Evolutionary conservation across 1,140 invertebrate species (phyloP), one percentile per base, ranked within the genome.

Genomic region (Campoletis sonorensis): DNA sequence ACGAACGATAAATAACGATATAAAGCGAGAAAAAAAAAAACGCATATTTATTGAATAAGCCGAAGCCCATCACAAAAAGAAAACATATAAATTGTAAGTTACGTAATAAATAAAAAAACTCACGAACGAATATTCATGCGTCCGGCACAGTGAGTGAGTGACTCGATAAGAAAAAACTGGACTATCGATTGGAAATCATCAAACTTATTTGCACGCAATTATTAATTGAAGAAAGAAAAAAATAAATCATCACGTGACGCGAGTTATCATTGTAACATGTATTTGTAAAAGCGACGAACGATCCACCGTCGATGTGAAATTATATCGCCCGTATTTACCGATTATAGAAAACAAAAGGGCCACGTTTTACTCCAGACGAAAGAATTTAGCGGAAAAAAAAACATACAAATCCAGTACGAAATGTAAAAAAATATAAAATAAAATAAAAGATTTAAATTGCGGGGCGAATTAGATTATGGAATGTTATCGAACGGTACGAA

Each of bases 41-140:
- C n/a, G 54, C 54, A 58, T 58, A 58, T 23, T 58, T 58, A 58
- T 58, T n/a, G 21, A 58, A 58, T 58, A 58, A 58, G 54, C 54
- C 54, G 5, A 23, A 58, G 8, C 54, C 54, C 21, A 21, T 23
- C 4, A 58, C 18, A 58, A 58, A 58, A 2, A 58, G 1, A 58
- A 58, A 18, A 58, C 54, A 58, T 13, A 58, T 58, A n/a, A 58
- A 58, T 58, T 58, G 18, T 58, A 58, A 58, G 54, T 18, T 21
- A 58, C 5, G 40, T 45, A 45, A 21, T 10, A 21, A 58, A 58
- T 1, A 23, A 58, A 58, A 4, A n/a, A 58, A 58, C 21, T 4
- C 15, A 18, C 18, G 54, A 58, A 21, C 40, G 8, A 45, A 45
- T 45, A 45, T 45, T 45, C 40, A 11, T 45, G 11, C 8, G 40